These are phyloP conservation scores for Harmothoe impar DNA, from an alignment of 2,888 invertebrate genomes.

Conservation along the genomic window DNA sequence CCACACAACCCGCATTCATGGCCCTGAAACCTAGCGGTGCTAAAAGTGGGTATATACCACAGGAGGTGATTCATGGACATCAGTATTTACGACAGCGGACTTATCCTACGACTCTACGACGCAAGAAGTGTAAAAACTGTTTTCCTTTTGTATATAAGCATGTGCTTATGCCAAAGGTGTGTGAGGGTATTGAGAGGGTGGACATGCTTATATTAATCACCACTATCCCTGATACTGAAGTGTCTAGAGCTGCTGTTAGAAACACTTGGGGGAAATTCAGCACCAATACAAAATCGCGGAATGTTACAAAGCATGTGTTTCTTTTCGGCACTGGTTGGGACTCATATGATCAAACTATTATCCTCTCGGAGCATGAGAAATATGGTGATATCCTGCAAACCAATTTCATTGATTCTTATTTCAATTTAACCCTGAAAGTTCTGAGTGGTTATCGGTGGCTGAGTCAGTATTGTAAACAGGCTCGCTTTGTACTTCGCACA, in stretches of 20 bases:
- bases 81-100: neutral
- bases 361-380: neutral
- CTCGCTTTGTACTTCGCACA: slow-evolving; percentile 78
- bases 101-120: neutral
- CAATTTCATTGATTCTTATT: slow-evolving; percentile 79
- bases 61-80: neutral
- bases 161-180: neutral
- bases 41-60: neutral
- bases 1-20: neutral
- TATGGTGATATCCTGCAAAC: slow-evolving; percentile 77
- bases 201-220: neutral
- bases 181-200: neutral
- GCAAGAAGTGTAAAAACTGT: slow-evolving; percentile 8
- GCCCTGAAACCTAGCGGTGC: neutral
- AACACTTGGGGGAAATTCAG: neutral
- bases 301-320: neutral
- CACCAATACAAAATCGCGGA: neutral
- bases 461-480: slow-evolving; percentile 70
- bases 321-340: neutral
- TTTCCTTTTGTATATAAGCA: neutral
- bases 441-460: slow-evolving; percentile 79
- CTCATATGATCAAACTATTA: neutral
- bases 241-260: neutral
- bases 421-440: slow-evolving; percentile 80
- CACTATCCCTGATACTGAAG: neutral